Evolutionary conservation across 2,888 invertebrate genomes (phyloP).

Genomic region (Epicampocera succincta): DNA sequence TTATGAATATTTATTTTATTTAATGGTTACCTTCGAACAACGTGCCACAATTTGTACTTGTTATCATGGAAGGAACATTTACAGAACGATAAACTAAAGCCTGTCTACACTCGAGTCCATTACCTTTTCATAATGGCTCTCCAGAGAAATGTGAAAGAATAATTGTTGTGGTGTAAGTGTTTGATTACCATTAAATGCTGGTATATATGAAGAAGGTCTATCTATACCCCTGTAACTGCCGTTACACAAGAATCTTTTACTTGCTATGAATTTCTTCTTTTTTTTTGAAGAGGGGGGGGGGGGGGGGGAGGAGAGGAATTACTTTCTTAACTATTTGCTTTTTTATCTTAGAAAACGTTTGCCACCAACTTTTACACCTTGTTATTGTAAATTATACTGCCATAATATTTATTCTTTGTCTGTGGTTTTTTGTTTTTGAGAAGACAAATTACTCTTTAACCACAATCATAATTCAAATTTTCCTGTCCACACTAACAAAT

Average conservation of each 20-base stretch:
- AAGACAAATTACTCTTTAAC: slow-evolving; percentile 77
- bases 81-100: slow-evolving; percentile 66
- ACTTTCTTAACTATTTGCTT: slow-evolving; percentile 53
- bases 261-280: slow-evolving; percentile 16
- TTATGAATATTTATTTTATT: slow-evolving; percentile 38
- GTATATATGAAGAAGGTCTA: not conserved
- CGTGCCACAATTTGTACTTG: slow-evolving; percentile 57
- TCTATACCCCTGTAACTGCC: slow-evolving; percentile 15
- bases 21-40: slow-evolving; percentile 12
- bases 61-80: slow-evolving; percentile 62
- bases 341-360: not conserved
- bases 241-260: not conserved
- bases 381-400: slow-evolving; percentile 61
- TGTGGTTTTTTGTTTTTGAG: slow-evolving; percentile 68
- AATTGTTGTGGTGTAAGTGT: slow-evolving; percentile 26
- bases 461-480: slow-evolving; percentile 76
- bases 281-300: too few relatives aligned
- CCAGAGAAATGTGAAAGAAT: slow-evolving; percentile 55
- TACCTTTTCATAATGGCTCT: slow-evolving; percentile 61
- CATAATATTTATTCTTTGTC: slow-evolving; percentile 65
- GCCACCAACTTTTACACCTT: slow-evolving; percentile 27
- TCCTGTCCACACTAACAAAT: slow-evolving; percentile 65
- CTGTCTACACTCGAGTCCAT: slow-evolving; percentile 57
- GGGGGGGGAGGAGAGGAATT: too few relatives aligned
- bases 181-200: slow-evolving; percentile 5